phyloP scores from a whole-genome alignment of 2,113 vertebrate genomes.

The Bostrychus sinensis region DNA sequence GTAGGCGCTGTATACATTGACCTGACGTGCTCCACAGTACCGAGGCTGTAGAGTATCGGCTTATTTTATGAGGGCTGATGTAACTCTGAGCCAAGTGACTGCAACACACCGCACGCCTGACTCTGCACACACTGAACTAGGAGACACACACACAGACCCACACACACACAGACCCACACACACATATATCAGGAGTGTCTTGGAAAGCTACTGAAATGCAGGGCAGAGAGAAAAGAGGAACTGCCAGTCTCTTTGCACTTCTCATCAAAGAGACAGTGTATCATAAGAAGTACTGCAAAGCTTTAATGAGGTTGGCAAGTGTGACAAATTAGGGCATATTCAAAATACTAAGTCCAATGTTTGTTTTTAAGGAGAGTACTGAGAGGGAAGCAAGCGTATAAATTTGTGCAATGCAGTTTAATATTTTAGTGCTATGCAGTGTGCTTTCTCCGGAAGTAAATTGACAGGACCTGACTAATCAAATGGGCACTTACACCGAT shows the following conservation, averaged over 20 bases:
- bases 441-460: no score
- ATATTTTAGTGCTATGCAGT: no score
- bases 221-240: slow-evolving; percentile 21
- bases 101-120: slow-evolving; percentile 48
- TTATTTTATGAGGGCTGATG: slow-evolving; percentile 60
- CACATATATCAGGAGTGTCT: slow-evolving; percentile 15
- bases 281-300: slow-evolving; percentile 26
- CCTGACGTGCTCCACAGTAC: background rate
- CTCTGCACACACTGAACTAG: slow-evolving; percentile 41
- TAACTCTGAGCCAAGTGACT: slow-evolving; percentile 64
- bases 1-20: slow-evolving; percentile 2
- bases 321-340: slow-evolving; percentile 10
- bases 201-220: slow-evolving; percentile 33
- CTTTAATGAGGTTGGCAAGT: slow-evolving; percentile 29
- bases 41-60: slow-evolving; percentile 29
- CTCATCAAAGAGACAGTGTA: slow-evolving; percentile 43
- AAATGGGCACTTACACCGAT: no score
- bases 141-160: slow-evolving; percentile 32
- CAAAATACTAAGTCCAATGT: slow-evolving; percentile 6
- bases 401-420: slow-evolving; percentile 7
- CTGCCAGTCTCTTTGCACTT: slow-evolving; percentile 5
- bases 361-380: slow-evolving; percentile 23
- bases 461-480: no score
- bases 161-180: slow-evolving; percentile 22
- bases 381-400: slow-evolving; percentile 1